Percentiles rank a stretch among this genome's conserved stretches.
phyloP scores from a whole-genome alignment of 2,888 invertebrate genomes.

The Perizoma affinitatum region DNA sequence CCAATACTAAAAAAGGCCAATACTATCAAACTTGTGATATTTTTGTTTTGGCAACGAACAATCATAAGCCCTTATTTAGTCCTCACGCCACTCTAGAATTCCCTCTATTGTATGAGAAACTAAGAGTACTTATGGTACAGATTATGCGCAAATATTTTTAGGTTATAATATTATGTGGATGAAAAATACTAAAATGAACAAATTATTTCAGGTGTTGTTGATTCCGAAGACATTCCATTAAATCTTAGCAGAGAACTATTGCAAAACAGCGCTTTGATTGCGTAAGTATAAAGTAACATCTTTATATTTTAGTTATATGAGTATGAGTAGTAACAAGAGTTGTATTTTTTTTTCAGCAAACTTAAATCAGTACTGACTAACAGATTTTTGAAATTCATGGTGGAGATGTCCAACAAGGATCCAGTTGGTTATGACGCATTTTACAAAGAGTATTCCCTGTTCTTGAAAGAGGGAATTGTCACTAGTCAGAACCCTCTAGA shows the following conservation, averaged over 20 bases:
- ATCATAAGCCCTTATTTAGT: too few relatives aligned
- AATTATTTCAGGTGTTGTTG: slow-evolving; percentile 90
- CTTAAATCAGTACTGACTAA: slow-evolving; percentile 92
- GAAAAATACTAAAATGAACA: not conserved
- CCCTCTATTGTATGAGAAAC: too few relatives aligned
- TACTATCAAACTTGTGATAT: too few relatives aligned
- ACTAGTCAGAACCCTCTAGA: slow-evolving; percentile 91
- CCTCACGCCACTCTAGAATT: too few relatives aligned
- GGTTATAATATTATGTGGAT: too few relatives aligned
- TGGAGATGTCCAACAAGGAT: slow-evolving; percentile 93
- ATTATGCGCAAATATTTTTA: too few relatives aligned
- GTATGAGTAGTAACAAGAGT: slow-evolving; percentile 2
- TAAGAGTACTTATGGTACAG: too few relatives aligned
- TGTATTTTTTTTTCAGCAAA: slow-evolving; percentile 86
- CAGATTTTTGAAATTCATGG: slow-evolving; percentile 92
- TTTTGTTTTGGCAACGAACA: too few relatives aligned
- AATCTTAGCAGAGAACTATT: slow-evolving; percentile 97
- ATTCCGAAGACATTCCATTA: slow-evolving; percentile 99
- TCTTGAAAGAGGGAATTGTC: slow-evolving; percentile 97
- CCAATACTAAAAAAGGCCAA: too few relatives aligned
- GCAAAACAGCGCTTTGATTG: slow-evolving; percentile 96
- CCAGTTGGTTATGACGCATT: slow-evolving; percentile 92
- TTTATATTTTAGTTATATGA: too few relatives aligned
- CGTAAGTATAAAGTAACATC: slow-evolving; percentile 73
- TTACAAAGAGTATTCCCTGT: slow-evolving; percentile 95